A percentile compares a stretch with the other conserved stretches of the same genome.
Evolutionary conservation across 2,797 vertebrate genomes (phyloP).

Genomic region (Meriones psammophilus): DNA sequence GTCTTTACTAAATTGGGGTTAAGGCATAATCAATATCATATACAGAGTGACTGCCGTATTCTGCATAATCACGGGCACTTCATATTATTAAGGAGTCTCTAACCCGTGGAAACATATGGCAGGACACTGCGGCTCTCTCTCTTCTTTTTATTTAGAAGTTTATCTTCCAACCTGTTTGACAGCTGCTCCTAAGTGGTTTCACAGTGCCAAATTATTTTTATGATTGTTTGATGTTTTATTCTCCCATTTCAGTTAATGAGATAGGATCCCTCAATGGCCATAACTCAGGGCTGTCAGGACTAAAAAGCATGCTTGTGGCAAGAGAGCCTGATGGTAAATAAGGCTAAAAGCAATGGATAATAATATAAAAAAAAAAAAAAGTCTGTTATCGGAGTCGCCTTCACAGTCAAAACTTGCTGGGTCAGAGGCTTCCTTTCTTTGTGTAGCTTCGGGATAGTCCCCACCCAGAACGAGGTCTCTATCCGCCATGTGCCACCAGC

Average conservation of each 20-base stretch:
- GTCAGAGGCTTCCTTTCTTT: slow-evolving; percentile 85
- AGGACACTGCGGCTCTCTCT: slow-evolving; percentile 88
- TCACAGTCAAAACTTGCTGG: slow-evolving; percentile 87
- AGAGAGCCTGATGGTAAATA: slow-evolving; percentile 91
- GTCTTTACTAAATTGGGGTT: slow-evolving; percentile 94
- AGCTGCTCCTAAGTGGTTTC: slow-evolving; percentile 95
- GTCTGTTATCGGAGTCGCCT: slow-evolving; percentile 87
- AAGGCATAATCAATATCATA: slow-evolving; percentile 98
- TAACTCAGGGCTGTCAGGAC: slow-evolving; percentile 95
- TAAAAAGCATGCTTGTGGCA: slow-evolving; percentile 93
- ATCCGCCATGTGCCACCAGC: slow-evolving; percentile 79
- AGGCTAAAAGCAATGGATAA: slow-evolving; percentile 90
- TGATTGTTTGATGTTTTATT: slow-evolving; percentile 96
- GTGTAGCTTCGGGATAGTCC: slow-evolving; percentile 76
- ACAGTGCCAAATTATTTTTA: slow-evolving; percentile 97
- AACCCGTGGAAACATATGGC: slow-evolving; percentile 92
- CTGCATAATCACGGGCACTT: slow-evolving; percentile 93
- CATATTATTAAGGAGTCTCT: slow-evolving; percentile 94
- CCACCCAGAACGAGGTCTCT: slow-evolving; percentile 73
- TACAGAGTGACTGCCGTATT: slow-evolving; percentile 91
- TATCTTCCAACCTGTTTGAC: slow-evolving; percentile 95
- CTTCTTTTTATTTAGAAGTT: slow-evolving; percentile 94
- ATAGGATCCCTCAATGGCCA: slow-evolving; percentile 96
- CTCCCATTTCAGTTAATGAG: slow-evolving; percentile 97
- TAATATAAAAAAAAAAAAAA: slow-evolving; percentile 85